A percentile compares a stretch with the other conserved stretches of the same genome.
These are phyloP conservation scores for Salmo trutta DNA, from an alignment of 2,797 vertebrate genomes.

Conservation along the genomic window DNA sequence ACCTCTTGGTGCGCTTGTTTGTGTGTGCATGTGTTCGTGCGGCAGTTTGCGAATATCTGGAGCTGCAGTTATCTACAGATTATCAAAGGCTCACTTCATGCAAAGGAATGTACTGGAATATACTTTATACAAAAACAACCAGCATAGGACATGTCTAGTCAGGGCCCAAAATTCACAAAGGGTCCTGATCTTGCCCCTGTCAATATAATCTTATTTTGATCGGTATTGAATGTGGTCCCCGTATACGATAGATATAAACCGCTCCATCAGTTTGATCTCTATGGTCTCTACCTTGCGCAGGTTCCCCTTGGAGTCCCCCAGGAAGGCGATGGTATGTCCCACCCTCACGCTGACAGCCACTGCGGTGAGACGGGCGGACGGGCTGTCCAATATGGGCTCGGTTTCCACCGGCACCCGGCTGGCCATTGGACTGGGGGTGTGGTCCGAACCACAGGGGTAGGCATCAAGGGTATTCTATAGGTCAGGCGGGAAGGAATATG, in stretches of 20 bases:
- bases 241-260: too few relatives aligned
- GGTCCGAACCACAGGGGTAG: slow-evolving; percentile 96
- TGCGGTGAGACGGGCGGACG: slow-evolving; percentile 85
- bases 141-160: too few relatives aligned
- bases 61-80: background rate
- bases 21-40: background rate
- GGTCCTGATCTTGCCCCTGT: too few relatives aligned
- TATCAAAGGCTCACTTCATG: background rate
- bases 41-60: background rate
- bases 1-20: background rate
- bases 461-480: slow-evolving; percentile 89
- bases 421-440: slow-evolving; percentile 97
- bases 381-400: slow-evolving; percentile 84
- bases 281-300: slow-evolving; percentile 85
- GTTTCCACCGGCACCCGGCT: slow-evolving; percentile 84
- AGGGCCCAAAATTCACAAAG: too few relatives aligned
- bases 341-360: slow-evolving; percentile 86
- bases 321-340: slow-evolving; percentile 88
- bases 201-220: too few relatives aligned
- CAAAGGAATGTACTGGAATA: background rate
- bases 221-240: too few relatives aligned
- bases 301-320: slow-evolving; percentile 91
- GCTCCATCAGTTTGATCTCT: background rate
- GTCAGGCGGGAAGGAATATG: background rate
- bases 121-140: background rate